phyloP scores from a whole-genome alignment of 2,113 vertebrate species.

The Grammomys dolichurus region DNA sequence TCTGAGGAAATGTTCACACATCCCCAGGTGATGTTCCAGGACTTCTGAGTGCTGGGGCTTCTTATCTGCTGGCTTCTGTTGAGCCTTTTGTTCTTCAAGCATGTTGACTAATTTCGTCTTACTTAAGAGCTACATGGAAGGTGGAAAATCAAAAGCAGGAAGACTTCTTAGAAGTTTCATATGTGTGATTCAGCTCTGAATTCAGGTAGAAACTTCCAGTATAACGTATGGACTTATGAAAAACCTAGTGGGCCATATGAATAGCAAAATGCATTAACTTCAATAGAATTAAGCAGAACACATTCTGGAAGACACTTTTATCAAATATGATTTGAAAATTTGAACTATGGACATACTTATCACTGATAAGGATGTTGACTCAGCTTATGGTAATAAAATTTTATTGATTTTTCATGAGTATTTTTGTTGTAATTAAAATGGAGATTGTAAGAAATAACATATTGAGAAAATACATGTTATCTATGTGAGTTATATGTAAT shows the following conservation, averaged over 20 bases:
- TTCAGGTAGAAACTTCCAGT: background rate
- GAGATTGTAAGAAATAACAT: no score
- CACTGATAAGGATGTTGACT: background rate
- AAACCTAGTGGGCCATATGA: background rate
- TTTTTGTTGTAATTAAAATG: no score
- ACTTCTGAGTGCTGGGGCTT: background rate
- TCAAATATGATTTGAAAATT: background rate
- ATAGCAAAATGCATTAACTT: background rate
- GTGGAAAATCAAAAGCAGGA: background rate
- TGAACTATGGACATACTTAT: background rate
- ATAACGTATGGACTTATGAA: background rate
- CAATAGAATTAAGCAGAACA: background rate
- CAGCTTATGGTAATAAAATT: background rate
- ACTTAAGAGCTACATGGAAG: background rate
- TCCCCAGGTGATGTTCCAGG: background rate
- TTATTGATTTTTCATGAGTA: no score
- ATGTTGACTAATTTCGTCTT: background rate
- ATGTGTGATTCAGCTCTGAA: background rate
- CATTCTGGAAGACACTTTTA: background rate
- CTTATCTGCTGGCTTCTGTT: background rate
- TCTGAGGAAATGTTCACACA: conserved; percentile 93
- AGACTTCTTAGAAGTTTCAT: background rate
- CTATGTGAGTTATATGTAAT: background rate
- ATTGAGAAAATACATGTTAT: background rate
- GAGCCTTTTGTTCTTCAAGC: background rate